Evolutionary conservation across 2,113 vertebrate genomes (phyloP).

Genomic region (Cyanoramphus novaezelandiae): DNA sequence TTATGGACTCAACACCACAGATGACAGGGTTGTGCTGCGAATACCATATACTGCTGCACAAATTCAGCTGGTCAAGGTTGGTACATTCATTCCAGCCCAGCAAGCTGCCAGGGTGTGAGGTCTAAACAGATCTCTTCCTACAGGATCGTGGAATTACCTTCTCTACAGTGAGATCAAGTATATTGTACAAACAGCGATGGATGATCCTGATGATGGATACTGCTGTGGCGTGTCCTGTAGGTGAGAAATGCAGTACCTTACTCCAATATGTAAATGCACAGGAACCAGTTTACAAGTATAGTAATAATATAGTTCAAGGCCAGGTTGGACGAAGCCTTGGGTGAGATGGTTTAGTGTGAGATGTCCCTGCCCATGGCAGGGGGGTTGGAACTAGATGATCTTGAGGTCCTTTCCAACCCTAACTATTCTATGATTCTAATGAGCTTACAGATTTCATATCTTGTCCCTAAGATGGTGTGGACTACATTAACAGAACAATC

Average conservation of each 20-base stretch:
- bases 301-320: too few relatives aligned
- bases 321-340: too few relatives aligned
- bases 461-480: constrained; percentile 71
- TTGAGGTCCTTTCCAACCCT: too few relatives aligned
- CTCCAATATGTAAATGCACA: neutral
- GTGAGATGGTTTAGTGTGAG: too few relatives aligned
- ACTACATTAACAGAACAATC: constrained; percentile 63
- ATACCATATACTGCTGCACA: constrained; percentile 34
- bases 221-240: constrained; percentile 71
- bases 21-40: constrained; percentile 49
- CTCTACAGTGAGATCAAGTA: constrained; percentile 75
- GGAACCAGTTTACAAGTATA: neutral
- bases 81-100: neutral
- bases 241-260: neutral
- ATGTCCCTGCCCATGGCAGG: too few relatives aligned
- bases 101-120: neutral
- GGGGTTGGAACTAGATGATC: too few relatives aligned
- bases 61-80: constrained; percentile 15
- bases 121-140: neutral
- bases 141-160: constrained; percentile 79
- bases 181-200: constrained; percentile 74
- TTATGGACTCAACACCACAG: constrained; percentile 59
- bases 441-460: neutral
- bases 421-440: neutral
- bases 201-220: constrained; percentile 71